Percentiles rank a stretch among this genome's conserved stretches.
phyloP scores from a whole-genome alignment of 2,888 invertebrate species.

The Aspidiotus destructor region DNA sequence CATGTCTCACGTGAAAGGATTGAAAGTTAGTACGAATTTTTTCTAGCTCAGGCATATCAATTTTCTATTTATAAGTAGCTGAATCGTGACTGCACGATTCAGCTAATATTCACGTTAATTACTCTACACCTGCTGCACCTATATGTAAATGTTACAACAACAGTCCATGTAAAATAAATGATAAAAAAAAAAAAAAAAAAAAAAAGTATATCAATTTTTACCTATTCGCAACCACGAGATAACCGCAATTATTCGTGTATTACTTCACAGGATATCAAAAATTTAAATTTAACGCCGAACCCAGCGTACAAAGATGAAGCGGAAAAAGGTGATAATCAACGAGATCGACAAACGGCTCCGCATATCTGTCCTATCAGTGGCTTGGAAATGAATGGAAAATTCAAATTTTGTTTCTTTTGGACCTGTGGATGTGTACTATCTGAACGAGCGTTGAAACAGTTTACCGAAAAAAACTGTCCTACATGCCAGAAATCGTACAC shows the following conservation, averaged over 20 bases:
- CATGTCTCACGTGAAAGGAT: slow-evolving; percentile 64
- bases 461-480: slow-evolving; percentile 60
- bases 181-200: no score
- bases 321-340: slow-evolving; percentile 67
- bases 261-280: slow-evolving; percentile 74
- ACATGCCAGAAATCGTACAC: slow-evolving; percentile 70
- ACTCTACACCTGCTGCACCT: no score
- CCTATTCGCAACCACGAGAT: no score
- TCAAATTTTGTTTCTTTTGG: slow-evolving; percentile 77
- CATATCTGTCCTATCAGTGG: slow-evolving; percentile 93
- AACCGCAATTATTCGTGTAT: not conserved
- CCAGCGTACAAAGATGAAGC: slow-evolving; percentile 60
- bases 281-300: slow-evolving; percentile 73
- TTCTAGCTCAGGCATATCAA: no score
- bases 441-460: slow-evolving; percentile 83
- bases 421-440: slow-evolving; percentile 94
- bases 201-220: no score
- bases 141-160: no score
- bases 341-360: slow-evolving; percentile 64
- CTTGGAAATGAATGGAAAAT: slow-evolving; percentile 90
- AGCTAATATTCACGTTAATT: no score
- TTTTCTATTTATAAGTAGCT: no score
- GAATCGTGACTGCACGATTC: no score
- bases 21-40: slow-evolving; percentile 52
- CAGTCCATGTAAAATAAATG: no score